Evolutionary conservation across 2,888 invertebrate genomes (phyloP).

Genomic region (Aleiodes leptofemur): DNA sequence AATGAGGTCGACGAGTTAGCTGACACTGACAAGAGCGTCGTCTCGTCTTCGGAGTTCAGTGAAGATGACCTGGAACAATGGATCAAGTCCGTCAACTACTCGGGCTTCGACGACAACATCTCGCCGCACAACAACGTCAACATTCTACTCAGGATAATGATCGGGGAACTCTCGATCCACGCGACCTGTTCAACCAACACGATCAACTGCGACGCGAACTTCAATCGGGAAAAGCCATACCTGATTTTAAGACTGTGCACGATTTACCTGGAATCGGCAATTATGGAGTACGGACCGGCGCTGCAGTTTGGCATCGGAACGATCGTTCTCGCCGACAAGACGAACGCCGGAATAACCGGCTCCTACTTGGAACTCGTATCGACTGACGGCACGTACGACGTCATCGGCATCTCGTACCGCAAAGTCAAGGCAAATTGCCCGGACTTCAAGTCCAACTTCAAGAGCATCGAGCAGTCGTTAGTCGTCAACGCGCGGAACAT

Average conservation of each 20-base stretch:
- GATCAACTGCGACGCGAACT: background rate
- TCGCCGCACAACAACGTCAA: slow-evolving; percentile 86
- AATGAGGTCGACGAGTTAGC: slow-evolving; percentile 58
- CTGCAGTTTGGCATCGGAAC: slow-evolving; percentile 83
- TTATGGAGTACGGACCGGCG: slow-evolving; percentile 88
- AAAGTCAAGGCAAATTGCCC: slow-evolving; percentile 89
- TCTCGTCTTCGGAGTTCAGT: slow-evolving; percentile 81
- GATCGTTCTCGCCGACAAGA: slow-evolving; percentile 84
- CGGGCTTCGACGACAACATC: slow-evolving; percentile 89
- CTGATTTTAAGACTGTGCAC: slow-evolving; percentile 84
- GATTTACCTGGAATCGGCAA: slow-evolving; percentile 83
- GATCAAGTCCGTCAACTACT: slow-evolving; percentile 85
- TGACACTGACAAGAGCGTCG: slow-evolving; percentile 74
- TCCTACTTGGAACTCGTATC: slow-evolving; percentile 86
- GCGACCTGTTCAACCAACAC: slow-evolving; percentile 74
- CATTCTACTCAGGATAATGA: slow-evolving; percentile 82
- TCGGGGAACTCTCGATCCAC: slow-evolving; percentile 80
- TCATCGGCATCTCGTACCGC: slow-evolving; percentile 85
- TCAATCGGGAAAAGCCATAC: slow-evolving; percentile 81
- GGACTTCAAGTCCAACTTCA: slow-evolving; percentile 88
- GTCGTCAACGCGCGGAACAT: slow-evolving; percentile 83
- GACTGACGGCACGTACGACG: slow-evolving; percentile 79
- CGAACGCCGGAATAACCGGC: slow-evolving; percentile 84
- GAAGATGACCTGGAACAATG: slow-evolving; percentile 86
- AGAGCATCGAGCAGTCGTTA: slow-evolving; percentile 86